Evolutionary conservation across 2,797 vertebrate genomes (phyloP), one percentile per base, ranked within the genome.

Genomic region (Pseudochromis fuscus): DNA sequence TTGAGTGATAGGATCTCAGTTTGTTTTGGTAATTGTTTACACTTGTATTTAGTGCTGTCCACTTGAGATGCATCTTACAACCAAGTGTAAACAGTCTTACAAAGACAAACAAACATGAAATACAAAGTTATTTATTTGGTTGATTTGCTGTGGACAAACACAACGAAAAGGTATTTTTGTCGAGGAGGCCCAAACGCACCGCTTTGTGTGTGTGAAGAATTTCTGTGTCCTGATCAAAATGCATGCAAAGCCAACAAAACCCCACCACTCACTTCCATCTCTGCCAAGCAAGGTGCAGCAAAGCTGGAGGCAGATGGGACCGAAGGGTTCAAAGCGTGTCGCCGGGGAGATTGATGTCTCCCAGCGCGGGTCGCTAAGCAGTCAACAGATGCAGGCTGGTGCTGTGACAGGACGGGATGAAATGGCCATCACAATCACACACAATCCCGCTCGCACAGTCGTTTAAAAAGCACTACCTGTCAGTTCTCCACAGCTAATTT

Each of bases 291-390:
- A 79, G 71, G 67, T 60, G 77, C 63, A 38, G 82, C 57, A 58
- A 46, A 76, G 65, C 75, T 67, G 67, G 59, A 79, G 75, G 79
- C 87, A 77, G 86, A 85, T 30, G 72, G 70, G 31, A 27, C 38
- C 10, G 63, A 69, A 61, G 75, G 48, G 25, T 80, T 88, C 44
- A 69, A 74, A 81, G 73, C 31, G 9, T 15, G 65, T 66, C 19
- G 51, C 19, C n/a, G 28, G 61, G 18, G 37, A 67, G 90, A 91
- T 83, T 80, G 87, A 89, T 89, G 75, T 83, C 65, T 72, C 27
- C 49, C 40, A 30, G 61, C 27, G 51, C 3, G 76, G 61, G 78
- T 79, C 59, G 46, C 87, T 83, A 79, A 84, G 81, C 84, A 88
- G 81, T 75, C 86, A 85, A 72, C 83, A 79, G 79, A 89, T 75